Evolutionary conservation across 1,140 invertebrate genomes (phyloP).

Genomic region (Drosophila micromelanica): DNA sequence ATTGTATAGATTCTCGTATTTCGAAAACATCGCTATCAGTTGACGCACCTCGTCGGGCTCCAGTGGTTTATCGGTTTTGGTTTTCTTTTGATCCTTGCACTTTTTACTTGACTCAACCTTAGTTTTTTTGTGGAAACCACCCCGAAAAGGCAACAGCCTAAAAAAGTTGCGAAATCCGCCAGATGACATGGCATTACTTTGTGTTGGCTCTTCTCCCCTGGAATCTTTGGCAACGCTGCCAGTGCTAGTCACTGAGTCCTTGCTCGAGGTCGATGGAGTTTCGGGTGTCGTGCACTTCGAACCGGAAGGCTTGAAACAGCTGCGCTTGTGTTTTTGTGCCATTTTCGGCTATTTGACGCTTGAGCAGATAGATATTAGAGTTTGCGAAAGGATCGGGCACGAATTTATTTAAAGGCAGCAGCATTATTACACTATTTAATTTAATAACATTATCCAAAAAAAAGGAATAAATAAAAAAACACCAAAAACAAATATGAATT

Average conservation of each 20-base stretch:
- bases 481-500: not conserved
- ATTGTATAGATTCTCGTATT: slow-evolving; percentile 53
- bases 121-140: not conserved
- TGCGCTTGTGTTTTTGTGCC: slow-evolving; percentile 57
- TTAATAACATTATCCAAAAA: slow-evolving; percentile 55
- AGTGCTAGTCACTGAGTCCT: not conserved
- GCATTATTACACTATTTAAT: slow-evolving; percentile 57
- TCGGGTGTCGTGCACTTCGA: slow-evolving; percentile 25
- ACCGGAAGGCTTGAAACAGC: slow-evolving; percentile 59
- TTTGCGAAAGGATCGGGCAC: slow-evolving; percentile 7
- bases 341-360: slow-evolving; percentile 51
- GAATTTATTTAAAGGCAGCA: slow-evolving; percentile 44
- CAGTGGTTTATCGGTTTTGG: not conserved
- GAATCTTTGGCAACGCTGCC: not conserved
- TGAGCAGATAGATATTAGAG: slow-evolving; percentile 36
- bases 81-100: not conserved
- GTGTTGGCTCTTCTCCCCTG: not conserved
- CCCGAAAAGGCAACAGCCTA: not conserved
- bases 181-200: not conserved
- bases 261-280: slow-evolving; percentile 9
- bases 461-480: not conserved
- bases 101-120: slow-evolving; percentile 3
- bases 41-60: slow-evolving; percentile 32
- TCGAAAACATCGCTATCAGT: slow-evolving; percentile 49
- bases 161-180: slow-evolving; percentile 14